A percentile compares a stretch with the other conserved stretches of the same genome.
Evolutionary conservation across 1,140 invertebrate species (phyloP).

Genomic region (Neuroterus valhalla): DNA sequence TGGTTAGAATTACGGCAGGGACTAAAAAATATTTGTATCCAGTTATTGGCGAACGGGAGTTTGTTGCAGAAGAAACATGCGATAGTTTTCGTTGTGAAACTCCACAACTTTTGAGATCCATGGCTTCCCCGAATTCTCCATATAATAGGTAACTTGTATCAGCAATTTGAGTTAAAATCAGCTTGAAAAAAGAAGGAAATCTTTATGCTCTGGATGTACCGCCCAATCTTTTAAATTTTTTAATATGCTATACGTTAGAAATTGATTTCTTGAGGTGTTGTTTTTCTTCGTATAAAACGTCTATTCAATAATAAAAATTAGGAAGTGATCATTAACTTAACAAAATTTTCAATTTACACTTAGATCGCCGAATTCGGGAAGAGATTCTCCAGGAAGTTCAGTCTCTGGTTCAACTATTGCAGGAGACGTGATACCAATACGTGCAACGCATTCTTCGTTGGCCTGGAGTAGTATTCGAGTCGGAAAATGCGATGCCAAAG

Average conservation of each 20-base stretch:
- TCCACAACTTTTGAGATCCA: constrained; percentile 51
- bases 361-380: constrained; percentile 61
- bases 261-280: too few relatives aligned
- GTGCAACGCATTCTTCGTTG: constrained; percentile 72
- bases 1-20: constrained; percentile 57
- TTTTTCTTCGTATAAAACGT: too few relatives aligned
- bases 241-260: too few relatives aligned
- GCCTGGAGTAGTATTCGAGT: constrained; percentile 75
- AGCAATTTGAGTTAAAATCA: too few relatives aligned
- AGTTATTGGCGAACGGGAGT: constrained; percentile 54
- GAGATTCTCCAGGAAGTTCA: constrained; percentile 68
- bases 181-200: too few relatives aligned
- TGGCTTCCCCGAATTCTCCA: constrained; percentile 65
- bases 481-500: constrained; percentile 71
- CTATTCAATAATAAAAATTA: too few relatives aligned
- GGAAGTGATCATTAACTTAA: constrained; percentile 7
- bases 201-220: too few relatives aligned
- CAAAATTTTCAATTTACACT: constrained; percentile 23
- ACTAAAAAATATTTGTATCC: constrained; percentile 56
- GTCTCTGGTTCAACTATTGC: constrained; percentile 57
- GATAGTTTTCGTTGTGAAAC: constrained; percentile 63
- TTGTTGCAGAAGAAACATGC: constrained; percentile 42
- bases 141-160: constrained; percentile 59
- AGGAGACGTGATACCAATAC: constrained; percentile 70
- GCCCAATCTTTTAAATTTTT: too few relatives aligned